A percentile compares a stretch with the other conserved stretches of the same genome.
Conservation (phyloP, 1,140 invertebrate genomes). For the Eupristina koningsbergeri region DNA sequence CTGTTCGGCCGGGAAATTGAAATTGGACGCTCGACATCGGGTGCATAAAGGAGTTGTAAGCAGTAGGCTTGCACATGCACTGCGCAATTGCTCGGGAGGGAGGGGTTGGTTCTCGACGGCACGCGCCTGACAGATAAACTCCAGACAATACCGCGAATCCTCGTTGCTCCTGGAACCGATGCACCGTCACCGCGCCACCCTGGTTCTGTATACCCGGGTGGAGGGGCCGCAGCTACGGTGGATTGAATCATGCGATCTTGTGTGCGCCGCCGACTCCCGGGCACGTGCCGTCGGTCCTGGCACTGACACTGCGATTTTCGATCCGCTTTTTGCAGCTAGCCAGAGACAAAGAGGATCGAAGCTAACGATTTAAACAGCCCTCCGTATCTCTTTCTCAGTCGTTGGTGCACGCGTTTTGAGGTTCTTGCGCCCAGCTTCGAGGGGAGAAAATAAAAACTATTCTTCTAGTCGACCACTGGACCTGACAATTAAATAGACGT, state of each 20-base stretch:
- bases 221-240: background rate
- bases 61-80: too few relatives aligned
- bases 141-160: constrained; percentile 48
- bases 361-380: background rate
- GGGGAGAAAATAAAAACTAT: background rate
- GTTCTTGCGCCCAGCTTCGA: background rate
- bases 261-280: background rate
- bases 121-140: constrained; percentile 51
- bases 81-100: background rate
- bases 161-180: constrained; percentile 29
- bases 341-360: background rate
- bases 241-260: constrained; percentile 31
- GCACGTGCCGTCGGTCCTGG: constrained; percentile 25
- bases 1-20: constrained; percentile 22
- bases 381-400: too few relatives aligned
- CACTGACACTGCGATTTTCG: constrained; percentile 19
- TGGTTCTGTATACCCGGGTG: too few relatives aligned
- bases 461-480: background rate
- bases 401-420: too few relatives aligned
- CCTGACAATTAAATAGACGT: constrained; percentile 30
- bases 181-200: background rate
- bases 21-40: constrained; percentile 23
- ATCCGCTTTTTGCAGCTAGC: background rate
- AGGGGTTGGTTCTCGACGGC: constrained; percentile 25
- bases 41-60: too few relatives aligned